phyloP scores from a whole-genome alignment of 2,113 vertebrate genomes.

The Gymnobelideus leadbeateri region DNA sequence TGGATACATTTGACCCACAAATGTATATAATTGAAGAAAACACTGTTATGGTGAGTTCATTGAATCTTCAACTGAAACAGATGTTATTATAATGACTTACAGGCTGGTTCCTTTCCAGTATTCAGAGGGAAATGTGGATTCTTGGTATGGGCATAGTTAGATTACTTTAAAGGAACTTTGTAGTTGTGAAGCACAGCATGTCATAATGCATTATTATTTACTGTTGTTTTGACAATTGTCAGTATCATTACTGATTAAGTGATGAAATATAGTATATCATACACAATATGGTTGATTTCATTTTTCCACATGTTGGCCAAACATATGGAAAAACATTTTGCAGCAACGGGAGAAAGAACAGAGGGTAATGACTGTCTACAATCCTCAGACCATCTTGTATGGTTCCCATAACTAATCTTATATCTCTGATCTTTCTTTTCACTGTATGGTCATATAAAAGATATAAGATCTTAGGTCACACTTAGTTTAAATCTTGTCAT shows the following conservation, averaged over 20 bases:
- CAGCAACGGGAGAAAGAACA: background rate
- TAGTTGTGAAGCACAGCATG: background rate
- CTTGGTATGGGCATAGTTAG: background rate
- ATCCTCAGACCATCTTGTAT: background rate
- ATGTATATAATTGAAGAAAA: constrained; percentile 88
- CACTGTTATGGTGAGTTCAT: constrained; percentile 85
- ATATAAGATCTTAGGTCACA: background rate
- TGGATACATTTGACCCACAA: constrained; percentile 87
- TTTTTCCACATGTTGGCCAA: accelerated
- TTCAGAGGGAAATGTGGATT: background rate
- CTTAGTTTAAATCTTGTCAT: background rate
- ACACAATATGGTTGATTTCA: background rate
- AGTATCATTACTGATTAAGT: background rate
- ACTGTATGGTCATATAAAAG: background rate
- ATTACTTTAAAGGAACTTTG: background rate
- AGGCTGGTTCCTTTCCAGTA: background rate
- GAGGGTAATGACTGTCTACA: background rate
- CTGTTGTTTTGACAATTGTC: background rate
- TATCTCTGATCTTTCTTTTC: background rate
- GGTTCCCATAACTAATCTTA: background rate
- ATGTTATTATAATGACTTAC: background rate
- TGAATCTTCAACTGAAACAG: background rate
- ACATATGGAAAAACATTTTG: background rate
- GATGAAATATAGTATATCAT: background rate
- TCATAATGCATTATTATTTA: background rate